Percentiles rank a stretch among this genome's conserved stretches.
Evolutionary conservation across 2,113 vertebrate genomes (phyloP).

Genomic region (Nasalis larvatus): DNA sequence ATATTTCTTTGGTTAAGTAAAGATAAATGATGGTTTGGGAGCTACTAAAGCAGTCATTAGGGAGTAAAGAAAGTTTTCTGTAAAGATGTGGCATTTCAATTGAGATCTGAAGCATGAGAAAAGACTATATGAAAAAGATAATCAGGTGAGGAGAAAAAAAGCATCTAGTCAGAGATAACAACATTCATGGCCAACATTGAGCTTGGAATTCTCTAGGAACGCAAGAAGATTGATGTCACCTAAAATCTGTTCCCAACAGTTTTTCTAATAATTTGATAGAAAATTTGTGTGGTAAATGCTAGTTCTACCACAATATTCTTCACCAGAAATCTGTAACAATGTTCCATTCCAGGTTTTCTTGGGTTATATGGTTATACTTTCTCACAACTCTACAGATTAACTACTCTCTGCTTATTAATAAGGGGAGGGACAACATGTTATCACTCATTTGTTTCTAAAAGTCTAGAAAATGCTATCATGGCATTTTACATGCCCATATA

Average conservation of each 20-base stretch:
- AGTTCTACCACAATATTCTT: background rate
- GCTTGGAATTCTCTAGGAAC: background rate
- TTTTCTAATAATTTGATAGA: background rate
- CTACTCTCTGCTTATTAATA: background rate
- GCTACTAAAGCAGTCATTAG: background rate
- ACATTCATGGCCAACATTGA: background rate
- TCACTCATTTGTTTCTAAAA: background rate
- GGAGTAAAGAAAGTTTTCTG: background rate
- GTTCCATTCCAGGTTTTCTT: background rate
- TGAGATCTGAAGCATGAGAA: background rate
- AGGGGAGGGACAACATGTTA: background rate
- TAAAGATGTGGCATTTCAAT: background rate
- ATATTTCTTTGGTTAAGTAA: constrained; percentile 5
- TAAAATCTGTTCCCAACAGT: background rate
- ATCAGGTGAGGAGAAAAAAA: background rate
- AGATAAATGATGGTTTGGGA: background rate
- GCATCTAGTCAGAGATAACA: background rate
- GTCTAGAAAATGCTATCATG: background rate
- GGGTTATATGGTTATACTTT: background rate
- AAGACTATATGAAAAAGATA: background rate
- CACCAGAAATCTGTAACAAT: background rate
- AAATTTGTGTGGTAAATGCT: background rate
- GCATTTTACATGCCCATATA: background rate
- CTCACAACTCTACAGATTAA: background rate
- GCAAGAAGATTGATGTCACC: background rate